phyloP scores from a whole-genome alignment of 2,888 invertebrate genomes.

The Drosophila kokeensis region DNA sequence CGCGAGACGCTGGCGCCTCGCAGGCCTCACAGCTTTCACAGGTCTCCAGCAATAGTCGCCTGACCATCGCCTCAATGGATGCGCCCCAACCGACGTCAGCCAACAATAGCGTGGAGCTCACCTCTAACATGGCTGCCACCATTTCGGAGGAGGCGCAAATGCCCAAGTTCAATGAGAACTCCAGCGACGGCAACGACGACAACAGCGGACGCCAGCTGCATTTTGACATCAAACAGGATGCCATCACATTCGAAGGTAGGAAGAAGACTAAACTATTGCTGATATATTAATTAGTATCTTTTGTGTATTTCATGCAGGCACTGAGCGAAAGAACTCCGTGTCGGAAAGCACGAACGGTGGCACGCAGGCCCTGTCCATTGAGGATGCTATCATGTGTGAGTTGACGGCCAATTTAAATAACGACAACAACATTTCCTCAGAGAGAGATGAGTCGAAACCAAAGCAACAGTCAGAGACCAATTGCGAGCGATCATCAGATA shows the following conservation, averaged over 20 bases:
- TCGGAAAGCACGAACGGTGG: constrained; percentile 41
- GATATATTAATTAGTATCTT: neutral
- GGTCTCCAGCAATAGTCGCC: constrained; percentile 87
- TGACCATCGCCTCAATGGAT: constrained; percentile 80
- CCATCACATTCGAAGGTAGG: constrained; percentile 84
- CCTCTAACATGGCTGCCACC: constrained; percentile 83
- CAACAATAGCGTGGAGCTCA: constrained; percentile 47
- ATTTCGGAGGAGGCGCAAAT: constrained; percentile 85
- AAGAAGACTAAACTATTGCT: neutral
- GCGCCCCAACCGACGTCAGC: constrained; percentile 86
- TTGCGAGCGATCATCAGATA: constrained; percentile 15
- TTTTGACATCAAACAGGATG: constrained; percentile 84
- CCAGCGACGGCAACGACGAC: constrained; percentile 64
- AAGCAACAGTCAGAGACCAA: constrained; percentile 1
- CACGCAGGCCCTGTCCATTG: constrained; percentile 45
- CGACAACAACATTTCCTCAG: constrained; percentile 32
- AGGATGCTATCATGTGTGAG: constrained; percentile 69
- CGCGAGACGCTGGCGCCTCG: constrained; percentile 84
- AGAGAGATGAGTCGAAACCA: constrained; percentile 18
- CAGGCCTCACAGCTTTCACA: constrained; percentile 88
- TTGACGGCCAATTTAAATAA: constrained; percentile 60
- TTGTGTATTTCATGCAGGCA: constrained; percentile 56
- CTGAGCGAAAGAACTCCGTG: constrained; percentile 71
- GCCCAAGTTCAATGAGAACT: constrained; percentile 84
- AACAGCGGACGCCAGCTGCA: constrained; percentile 65